Conservation (phyloP, 2,797 vertebrate species). For the Enteromius afrohamiltoni region DNA sequence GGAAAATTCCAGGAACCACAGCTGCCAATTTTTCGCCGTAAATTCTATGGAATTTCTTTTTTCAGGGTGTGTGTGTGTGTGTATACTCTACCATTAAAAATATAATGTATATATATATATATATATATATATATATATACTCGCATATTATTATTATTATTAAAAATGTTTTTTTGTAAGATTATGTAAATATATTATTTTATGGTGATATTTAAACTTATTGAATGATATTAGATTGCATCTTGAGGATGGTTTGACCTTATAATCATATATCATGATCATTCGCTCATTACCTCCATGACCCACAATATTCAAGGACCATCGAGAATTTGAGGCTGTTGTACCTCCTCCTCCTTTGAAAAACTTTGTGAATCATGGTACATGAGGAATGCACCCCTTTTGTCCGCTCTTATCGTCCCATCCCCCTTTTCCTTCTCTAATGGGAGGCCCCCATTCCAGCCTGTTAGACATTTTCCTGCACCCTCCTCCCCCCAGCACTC, state of each 20-base stretch:
- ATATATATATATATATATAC: no score
- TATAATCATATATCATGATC: conserved; percentile 8
- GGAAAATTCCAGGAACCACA: no score
- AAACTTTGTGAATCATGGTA: conserved; percentile 59
- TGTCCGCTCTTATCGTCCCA: conserved; percentile 68
- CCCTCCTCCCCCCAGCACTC: conserved; percentile 59
- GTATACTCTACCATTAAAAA: no score
- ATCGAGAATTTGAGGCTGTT: conserved; percentile 42
- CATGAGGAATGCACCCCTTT: conserved; percentile 62
- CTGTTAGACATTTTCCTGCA: conserved; percentile 70
- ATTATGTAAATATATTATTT: neutral
- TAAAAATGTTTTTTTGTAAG: neutral
- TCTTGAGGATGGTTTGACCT: neutral
- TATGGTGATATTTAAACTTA: neutral
- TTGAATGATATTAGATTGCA: neutral
- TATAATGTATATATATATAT: no score
- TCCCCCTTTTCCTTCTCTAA: conserved; percentile 68
- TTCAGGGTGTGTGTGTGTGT: no score
- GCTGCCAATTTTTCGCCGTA: no score
- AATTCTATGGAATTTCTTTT: no score
- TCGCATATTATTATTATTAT: no score
- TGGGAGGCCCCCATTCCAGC: conserved; percentile 69
- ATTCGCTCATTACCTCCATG: conserved; percentile 78
- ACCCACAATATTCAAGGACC: conserved; percentile 67
- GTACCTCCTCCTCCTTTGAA: conserved; percentile 46